Evolutionary conservation across 2,113 vertebrate genomes (phyloP), one percentile per base, ranked within the genome.

Genomic region (Tachysurus fulvidraco): DNA sequence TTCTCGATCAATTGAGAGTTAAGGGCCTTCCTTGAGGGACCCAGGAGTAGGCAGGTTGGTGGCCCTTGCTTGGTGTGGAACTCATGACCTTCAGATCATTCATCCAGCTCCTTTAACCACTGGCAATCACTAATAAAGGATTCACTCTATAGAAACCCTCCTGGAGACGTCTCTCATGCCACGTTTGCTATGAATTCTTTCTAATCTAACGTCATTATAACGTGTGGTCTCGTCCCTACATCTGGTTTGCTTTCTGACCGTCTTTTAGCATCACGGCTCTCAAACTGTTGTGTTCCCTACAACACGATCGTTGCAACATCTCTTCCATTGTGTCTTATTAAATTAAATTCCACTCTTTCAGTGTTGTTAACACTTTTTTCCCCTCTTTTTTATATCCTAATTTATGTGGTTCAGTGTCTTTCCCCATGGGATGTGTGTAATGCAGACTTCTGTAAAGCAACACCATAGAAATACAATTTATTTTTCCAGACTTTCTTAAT

Each of bases 401-500:
- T 77, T 77, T 77, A 54, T 77, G 74, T 77, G 74, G 25, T 77
- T 77, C 50, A 54, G 12, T 54, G 74, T 17, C 44, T 17, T 52
- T 77, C 74, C 50, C 4, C 46, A 54, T 54, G 28, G 50, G 50
- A 54, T 54, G 21, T 80, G 54, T 59, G 54, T 36, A 21, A 59
- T 36, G 28, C 77, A 80, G 77, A 59, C 54, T 80, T 59, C 16
- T 25, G 30, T 60, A 25, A 81, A 60, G 57, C 28, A 41, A 60
- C 17, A 44, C 55, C 14, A 25, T 60, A 36, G 30, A 79, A 79
- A 79, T 57, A 78, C 52, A 78, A 1, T 59, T 21, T 57, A 21
- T 57, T 59, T 57, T 41, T 79, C 50, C 25, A 57, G 52, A 55
- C 52, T 55, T 55, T 55, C 4, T 5, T 54, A 17, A 78, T 19